phyloP scores from a whole-genome alignment of 2,888 invertebrate species.

The Hoplodrina ambigua region DNA sequence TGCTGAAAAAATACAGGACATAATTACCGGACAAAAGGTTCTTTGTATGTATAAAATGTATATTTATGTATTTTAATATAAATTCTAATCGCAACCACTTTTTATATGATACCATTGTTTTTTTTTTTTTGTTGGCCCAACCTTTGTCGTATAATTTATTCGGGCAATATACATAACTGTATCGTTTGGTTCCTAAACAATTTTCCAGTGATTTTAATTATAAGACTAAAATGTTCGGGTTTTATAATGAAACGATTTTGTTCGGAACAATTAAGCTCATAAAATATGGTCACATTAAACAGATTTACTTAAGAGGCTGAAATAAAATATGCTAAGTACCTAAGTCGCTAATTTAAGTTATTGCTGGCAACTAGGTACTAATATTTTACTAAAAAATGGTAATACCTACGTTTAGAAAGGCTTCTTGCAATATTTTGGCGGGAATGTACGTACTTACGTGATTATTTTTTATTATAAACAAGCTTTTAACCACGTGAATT shows the following conservation, averaged over 20 bases:
- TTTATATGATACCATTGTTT: constrained; percentile 28
- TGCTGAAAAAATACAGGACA: neutral
- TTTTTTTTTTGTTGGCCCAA: constrained; percentile 48
- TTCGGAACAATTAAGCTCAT: constrained; percentile 39
- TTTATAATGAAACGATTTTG: constrained; percentile 42
- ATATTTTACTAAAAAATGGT: neutral
- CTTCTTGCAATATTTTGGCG: no score
- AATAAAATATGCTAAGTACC: constrained; percentile 34
- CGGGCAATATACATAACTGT: constrained; percentile 32
- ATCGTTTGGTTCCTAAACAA: constrained; percentile 53
- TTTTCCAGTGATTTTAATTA: constrained; percentile 57
- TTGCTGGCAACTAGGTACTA: neutral
- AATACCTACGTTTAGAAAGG: no score
- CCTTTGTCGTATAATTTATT: constrained; percentile 50
- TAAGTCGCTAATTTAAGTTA: constrained; percentile 21
- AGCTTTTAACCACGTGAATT: no score
- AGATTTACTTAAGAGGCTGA: constrained; percentile 28
- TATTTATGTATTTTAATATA: neutral
- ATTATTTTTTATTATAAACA: no score
- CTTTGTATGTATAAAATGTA: no score
- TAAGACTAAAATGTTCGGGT: constrained; percentile 43
- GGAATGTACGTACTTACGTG: no score
- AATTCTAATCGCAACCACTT: constrained; percentile 10
- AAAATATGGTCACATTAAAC: constrained; percentile 41
- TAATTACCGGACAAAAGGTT: neutral